Evolutionary conservation across 2,888 invertebrate genomes (phyloP).

Genomic region (Cryptosula pallasiana): DNA sequence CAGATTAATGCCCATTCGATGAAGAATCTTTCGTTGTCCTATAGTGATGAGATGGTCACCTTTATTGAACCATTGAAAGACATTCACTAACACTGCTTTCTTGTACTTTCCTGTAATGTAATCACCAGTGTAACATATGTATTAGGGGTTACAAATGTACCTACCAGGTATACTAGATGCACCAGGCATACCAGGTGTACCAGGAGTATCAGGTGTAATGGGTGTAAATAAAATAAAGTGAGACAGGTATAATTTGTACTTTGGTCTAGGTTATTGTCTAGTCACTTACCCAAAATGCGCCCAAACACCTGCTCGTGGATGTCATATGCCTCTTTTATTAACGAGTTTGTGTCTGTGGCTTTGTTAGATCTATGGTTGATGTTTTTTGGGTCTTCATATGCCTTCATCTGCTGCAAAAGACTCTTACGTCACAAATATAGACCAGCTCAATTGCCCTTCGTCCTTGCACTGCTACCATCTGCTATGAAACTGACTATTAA

Average conservation of each 20-base stretch:
- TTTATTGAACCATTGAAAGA: conserved; percentile 25
- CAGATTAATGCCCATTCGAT: conserved; percentile 20
- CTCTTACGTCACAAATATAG: too few relatives aligned
- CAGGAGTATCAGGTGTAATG: too few relatives aligned
- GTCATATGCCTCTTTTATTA: conserved; percentile 10
- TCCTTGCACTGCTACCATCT: too few relatives aligned
- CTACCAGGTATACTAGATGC: too few relatives aligned
- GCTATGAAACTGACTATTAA: too few relatives aligned
- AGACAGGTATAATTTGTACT: too few relatives aligned
- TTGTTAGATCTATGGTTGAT: neutral
- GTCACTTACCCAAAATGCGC: conserved; percentile 10
- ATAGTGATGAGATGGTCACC: conserved; percentile 26
- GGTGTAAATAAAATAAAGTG: too few relatives aligned
- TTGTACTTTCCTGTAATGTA: conserved; percentile 19
- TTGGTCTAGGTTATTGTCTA: too few relatives aligned
- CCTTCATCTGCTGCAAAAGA: neutral
- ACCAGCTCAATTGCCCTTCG: too few relatives aligned
- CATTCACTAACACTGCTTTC: conserved; percentile 25
- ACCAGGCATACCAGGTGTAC: too few relatives aligned
- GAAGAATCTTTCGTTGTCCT: conserved; percentile 22
- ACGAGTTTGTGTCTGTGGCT: neutral
- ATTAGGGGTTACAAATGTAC: too few relatives aligned
- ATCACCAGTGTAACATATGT: too few relatives aligned
- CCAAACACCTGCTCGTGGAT: conserved; percentile 19
- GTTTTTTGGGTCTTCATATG: conserved; percentile 13